These are phyloP conservation scores for Melanerpes formicivorus DNA, from an alignment of 2,113 vertebrate species.

Conservation along the genomic window DNA sequence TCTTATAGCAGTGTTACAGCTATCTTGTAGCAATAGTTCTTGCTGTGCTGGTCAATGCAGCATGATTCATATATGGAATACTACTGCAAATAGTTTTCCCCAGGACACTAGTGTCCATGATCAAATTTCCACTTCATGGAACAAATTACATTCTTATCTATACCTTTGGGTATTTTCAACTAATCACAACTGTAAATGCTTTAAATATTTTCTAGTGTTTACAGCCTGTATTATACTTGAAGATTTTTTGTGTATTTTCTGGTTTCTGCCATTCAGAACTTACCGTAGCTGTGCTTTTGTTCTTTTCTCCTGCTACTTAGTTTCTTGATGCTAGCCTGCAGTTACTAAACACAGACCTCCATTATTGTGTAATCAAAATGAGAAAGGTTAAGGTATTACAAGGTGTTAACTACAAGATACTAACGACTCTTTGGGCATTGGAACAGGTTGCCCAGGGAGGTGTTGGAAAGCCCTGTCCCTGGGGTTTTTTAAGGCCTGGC, in stretches of 20 bases:
- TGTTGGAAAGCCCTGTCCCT: no score
- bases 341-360: neutral
- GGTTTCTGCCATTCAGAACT: neutral
- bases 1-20: neutral
- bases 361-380: neutral
- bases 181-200: neutral
- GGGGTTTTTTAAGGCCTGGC: no score
- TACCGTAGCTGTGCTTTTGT: neutral
- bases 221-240: neutral
- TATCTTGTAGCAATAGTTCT: neutral
- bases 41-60: neutral
- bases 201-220: neutral
- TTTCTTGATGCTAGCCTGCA: neutral
- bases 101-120: neutral
- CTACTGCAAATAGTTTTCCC: neutral
- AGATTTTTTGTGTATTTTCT: neutral
- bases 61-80: neutral
- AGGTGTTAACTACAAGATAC: neutral
- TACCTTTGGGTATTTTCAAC: neutral
- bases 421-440: neutral
- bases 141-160: neutral
- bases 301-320: neutral
- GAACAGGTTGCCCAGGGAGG: no score
- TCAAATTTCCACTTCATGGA: neutral
- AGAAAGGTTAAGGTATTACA: neutral